These are phyloP conservation scores for Reticulitermes speratus DNA, from an alignment of 1,140 invertebrate species.

Conservation along the genomic window DNA sequence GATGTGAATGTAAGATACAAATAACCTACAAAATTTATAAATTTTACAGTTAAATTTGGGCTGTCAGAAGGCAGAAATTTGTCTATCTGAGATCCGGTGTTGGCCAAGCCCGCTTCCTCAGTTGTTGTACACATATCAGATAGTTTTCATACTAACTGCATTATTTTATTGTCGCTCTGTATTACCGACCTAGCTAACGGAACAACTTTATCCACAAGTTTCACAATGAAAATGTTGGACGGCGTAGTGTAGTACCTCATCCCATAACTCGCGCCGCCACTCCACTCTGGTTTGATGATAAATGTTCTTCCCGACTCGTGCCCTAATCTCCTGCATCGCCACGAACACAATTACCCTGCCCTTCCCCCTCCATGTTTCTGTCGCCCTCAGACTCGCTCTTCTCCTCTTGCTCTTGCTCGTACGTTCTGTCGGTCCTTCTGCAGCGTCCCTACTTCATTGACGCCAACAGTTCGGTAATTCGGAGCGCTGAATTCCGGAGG, in stretches of 20 bases:
- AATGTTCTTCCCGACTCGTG: slow-evolving; percentile 31
- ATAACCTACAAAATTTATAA: no score
- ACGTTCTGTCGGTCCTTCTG: background rate
- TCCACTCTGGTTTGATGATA: slow-evolving; percentile 23
- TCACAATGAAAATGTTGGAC: slow-evolving; percentile 16
- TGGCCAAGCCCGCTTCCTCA: no score
- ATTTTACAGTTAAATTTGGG: no score
- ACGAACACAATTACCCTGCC: slow-evolving; percentile 31
- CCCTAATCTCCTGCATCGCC: slow-evolving; percentile 32
- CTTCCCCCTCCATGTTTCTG: background rate
- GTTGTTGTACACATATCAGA: no score
- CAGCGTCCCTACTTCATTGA: background rate
- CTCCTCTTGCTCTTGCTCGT: background rate
- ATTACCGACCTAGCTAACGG: background rate
- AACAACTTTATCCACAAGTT: background rate
- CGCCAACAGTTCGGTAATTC: background rate
- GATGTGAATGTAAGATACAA: no score
- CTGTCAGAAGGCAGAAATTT: no score
- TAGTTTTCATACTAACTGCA: no score
- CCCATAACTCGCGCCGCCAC: background rate
- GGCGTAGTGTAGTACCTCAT: background rate
- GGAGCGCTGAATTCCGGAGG: background rate
- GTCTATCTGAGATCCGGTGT: no score
- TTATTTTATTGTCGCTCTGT: background rate
- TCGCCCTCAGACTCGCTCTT: background rate